Evolutionary conservation across 2,888 invertebrate genomes (phyloP), one percentile per base, ranked within the genome.

Genomic region (Acrobasis consociella): DNA sequence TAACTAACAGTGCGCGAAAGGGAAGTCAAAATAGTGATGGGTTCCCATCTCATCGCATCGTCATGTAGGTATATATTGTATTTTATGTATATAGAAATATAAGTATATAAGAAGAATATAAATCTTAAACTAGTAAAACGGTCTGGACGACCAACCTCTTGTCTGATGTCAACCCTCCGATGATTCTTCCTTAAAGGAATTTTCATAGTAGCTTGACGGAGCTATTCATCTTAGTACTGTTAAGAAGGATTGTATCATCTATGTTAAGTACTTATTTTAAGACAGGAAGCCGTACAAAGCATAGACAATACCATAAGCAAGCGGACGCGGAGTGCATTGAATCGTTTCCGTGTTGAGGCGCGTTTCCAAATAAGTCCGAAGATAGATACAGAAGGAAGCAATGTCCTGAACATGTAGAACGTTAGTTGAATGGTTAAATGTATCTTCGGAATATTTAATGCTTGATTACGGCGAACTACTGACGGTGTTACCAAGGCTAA

Each of bases 291-390:
- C 68, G 76, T 77, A 78, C 72, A 75, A 70, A 77, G 78, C 75
- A 75, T 83, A 85, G 84, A 82, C 81, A 81, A 78, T 80, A 73
- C 75, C 65, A 74, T 73, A 76, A 73, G 72, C 73, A 65, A 67
- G 81, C 86, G 90, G 90, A 90, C 76, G 82, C 66, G 63, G 82
- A 80, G 82, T 86, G 87, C 87, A 85, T 87, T 87, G 85, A 85
- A 81, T 83, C 82, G 67, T 73, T 73, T 75, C 80, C 81, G 74
- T 76, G 69, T 62, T 72, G 63, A 62, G 63, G 71, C 70, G 69
- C 65, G 70, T 71, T 67, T 63, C 74, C 72, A 73, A 72, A 74
- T 72, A 72, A 61, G 75, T 62, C 55, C 37, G 52, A 39, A 16
- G 52, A 42, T 53, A 50, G 51, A 51, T 16, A 15, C 17, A 11